Evolutionary conservation across 2,797 vertebrate species (phyloP), one percentile per base, ranked within the genome.

Genomic region (Manis javanica): DNA sequence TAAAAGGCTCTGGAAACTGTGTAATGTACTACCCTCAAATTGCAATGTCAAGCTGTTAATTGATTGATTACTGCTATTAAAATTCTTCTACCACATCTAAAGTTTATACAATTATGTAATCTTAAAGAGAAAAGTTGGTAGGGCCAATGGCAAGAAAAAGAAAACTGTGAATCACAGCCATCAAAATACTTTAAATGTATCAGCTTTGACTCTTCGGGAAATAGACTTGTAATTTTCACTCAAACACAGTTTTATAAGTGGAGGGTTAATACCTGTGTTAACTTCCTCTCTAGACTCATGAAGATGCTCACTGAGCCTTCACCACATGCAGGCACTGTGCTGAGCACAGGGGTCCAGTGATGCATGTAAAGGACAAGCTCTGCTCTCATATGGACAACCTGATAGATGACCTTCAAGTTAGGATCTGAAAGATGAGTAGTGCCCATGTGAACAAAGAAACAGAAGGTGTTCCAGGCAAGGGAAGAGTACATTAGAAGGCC

Each of bases 11-110:
- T 64, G 18, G 5, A 55, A 71, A 42, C 0, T 53, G 79, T 83
- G 55, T 34, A 39, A 66, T 0, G 2, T 68, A 39, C 79, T 87
- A 16, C 63, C 26, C 92, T 89, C 37, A 51, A 78, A 29, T 85
- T 68, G 55, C 71, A 46, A 49, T n/a, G 19, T 34, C 85, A 79
- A 26, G 0, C 51, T 77, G 90, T 79, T 11, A 29, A 2, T 0
- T n/a, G 87, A 11, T 78, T 82, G 89, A 39, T 82, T 97, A 12
- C 49, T 72, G 14, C 3, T 86, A 86, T 96, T 87, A n/a, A 95
- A 95, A 16, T 63, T 42, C 63, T 72, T 93, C 49, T 86, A 16
- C 49, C 18, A 61, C 69, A 64, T 31, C 12, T 63, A 1, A 57
- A 81, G 71, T 82, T 92, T 64, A 82, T 29, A 74, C 37, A 86